Conservation (phyloP, 2,797 vertebrate species). For the Sebastes oblongus region DNA sequence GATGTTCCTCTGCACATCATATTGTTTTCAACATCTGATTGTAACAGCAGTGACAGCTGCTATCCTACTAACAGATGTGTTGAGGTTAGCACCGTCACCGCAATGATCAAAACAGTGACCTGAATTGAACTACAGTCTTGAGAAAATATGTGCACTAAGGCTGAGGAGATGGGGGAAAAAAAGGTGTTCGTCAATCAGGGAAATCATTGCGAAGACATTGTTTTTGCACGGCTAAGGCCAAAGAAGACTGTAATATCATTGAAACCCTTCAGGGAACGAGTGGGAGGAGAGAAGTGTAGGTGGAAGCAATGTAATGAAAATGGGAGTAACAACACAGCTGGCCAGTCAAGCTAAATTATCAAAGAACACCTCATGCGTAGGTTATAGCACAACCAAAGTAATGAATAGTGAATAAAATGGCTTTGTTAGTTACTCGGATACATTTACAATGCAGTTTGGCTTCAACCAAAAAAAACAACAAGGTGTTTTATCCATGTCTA, state of each 20-base stretch:
- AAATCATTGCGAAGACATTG: conserved; percentile 38
- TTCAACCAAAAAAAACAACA: not conserved
- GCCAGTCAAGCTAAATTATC: conserved; percentile 67
- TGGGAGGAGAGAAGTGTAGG: conserved; percentile 55
- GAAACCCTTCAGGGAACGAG: conserved; percentile 40
- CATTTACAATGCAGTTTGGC: not conserved
- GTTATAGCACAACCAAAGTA: conserved; percentile 47
- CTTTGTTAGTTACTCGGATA: conserved; percentile 15
- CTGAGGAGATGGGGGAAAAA: not conserved
- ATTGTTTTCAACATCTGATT: not conserved
- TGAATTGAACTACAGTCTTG: conserved; percentile 7
- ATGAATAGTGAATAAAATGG: conserved; percentile 42
- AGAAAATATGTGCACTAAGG: conserved; percentile 23
- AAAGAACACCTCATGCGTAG: conserved; percentile 50
- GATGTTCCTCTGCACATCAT: not conserved
- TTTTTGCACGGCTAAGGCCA: conserved; percentile 32
- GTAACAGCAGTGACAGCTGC: not conserved
- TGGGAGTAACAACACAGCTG: conserved; percentile 73
- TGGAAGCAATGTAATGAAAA: conserved; percentile 72
- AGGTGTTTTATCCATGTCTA: not conserved
- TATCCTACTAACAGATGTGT: conserved; percentile 17
- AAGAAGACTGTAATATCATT: conserved; percentile 57
- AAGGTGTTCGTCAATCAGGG: conserved; percentile 12
- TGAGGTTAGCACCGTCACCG: conserved; percentile 1
- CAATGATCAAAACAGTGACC: conserved; percentile 21